Evolutionary conservation across 2,797 vertebrate species (phyloP).

Genomic region (Limnodromus scolopaceus): DNA sequence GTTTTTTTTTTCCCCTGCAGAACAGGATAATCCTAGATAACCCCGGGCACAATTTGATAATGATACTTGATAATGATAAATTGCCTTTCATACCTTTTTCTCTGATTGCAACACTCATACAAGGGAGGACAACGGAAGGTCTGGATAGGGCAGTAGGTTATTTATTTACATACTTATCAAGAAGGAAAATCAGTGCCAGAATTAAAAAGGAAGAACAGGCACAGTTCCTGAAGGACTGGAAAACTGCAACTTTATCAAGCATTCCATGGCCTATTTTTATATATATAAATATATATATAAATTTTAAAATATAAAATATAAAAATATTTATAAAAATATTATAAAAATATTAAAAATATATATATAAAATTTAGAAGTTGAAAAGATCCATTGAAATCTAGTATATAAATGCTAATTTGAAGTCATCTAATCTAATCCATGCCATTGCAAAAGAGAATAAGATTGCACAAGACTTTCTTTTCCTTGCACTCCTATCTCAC

Average conservation of each 20-base stretch:
- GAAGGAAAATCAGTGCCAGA: neutral
- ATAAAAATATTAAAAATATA: too few species aligned
- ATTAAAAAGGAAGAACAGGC: neutral
- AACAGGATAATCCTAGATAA: neutral
- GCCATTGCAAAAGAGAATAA: neutral
- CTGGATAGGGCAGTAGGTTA: neutral
- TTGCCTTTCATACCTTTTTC: neutral
- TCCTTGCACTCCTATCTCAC: neutral
- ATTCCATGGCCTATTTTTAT: accelerated
- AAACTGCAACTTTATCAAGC: neutral
- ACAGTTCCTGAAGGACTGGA: neutral
- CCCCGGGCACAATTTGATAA: neutral
- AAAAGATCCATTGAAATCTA: neutral
- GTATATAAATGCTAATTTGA: neutral
- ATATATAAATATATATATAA: neutral
- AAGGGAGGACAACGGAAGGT: neutral
- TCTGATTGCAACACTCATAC: neutral
- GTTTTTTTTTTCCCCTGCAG: neutral
- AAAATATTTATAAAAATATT: too few species aligned
- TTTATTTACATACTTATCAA: neutral
- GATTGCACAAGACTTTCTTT: neutral
- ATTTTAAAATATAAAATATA: too few species aligned
- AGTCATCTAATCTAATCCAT: neutral
- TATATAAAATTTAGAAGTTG: neutral
- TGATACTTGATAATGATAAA: neutral